phyloP scores from a whole-genome alignment of 2,113 vertebrate species.

The Mus musculus region GRCm39 chr7:36842501-36843000 shows the following conservation, averaged over 20 bases:
- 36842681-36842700: background rate
- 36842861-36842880: background rate
- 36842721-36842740: background rate
- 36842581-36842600: background rate
- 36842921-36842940: background rate
- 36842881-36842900: no score
- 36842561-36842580: background rate
- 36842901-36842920: no score
- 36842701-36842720: background rate
- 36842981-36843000: accelerated
- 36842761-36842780: background rate
- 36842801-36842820: background rate
- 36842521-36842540: background rate
- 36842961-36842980: background rate
- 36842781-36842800: background rate
- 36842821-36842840: background rate
- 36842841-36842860: background rate
- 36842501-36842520: background rate
- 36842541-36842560: background rate
- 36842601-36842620: no score
- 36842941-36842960: background rate
- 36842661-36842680: background rate
- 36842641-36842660: background rate
- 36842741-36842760: background rate
- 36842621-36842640: no score